Conservation (phyloP, 2,113 vertebrate species). For the Glareola pratincola region DNA sequence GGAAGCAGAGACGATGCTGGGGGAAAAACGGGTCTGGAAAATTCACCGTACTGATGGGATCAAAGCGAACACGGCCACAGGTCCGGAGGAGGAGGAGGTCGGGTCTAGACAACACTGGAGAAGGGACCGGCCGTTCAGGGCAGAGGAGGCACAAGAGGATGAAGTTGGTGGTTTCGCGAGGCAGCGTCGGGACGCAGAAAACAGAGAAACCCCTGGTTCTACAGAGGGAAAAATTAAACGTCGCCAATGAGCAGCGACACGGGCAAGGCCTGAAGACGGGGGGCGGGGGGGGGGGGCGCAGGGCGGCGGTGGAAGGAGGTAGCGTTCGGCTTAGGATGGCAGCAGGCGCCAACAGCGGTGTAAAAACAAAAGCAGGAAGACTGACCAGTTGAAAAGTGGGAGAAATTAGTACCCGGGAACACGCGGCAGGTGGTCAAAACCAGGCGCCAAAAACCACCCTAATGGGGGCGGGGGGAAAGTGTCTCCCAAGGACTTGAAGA, state of each 20-base stretch:
- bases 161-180: fast-evolving
- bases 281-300: too few relatives aligned
- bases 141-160: not conserved
- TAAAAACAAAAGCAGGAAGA: not conserved
- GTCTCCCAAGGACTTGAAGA: not conserved
- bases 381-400: not conserved
- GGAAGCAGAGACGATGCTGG: not conserved
- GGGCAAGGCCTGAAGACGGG: not conserved
- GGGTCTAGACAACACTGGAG: not conserved
- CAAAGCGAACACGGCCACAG: fast-evolving
- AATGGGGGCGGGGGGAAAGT: not conserved
- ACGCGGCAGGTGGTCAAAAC: not conserved
- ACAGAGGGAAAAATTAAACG: too few relatives aligned
- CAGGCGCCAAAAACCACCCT: not conserved
- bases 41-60: not conserved
- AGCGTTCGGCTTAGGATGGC: not conserved
- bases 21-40: not conserved
- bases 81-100: not conserved
- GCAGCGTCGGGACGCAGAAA: not conserved
- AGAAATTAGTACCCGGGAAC: not conserved
- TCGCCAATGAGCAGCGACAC: fast-evolving
- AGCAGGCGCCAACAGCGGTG: not conserved
- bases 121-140: not conserved
- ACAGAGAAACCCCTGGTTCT: too few relatives aligned
- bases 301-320: not conserved